phyloP scores from a whole-genome alignment of 2,888 invertebrate genomes.

The Drosophila crucigera region DNA sequence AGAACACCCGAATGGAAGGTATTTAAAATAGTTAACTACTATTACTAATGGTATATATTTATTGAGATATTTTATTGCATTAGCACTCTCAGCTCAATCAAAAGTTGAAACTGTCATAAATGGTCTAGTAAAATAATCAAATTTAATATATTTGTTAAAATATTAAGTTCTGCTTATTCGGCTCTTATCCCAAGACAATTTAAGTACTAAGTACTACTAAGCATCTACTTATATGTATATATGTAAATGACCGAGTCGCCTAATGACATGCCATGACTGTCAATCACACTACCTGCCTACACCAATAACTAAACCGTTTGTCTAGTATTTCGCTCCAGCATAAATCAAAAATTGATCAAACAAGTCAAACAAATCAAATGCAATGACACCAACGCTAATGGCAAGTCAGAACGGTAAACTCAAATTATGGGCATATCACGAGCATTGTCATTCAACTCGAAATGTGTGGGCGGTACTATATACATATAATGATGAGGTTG shows the following conservation, averaged over 20 bases:
- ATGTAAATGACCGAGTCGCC: slow-evolving; percentile 1
- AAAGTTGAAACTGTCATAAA: background rate
- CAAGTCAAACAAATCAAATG: slow-evolving; percentile 70
- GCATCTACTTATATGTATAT: background rate
- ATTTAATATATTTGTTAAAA: background rate
- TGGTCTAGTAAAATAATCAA: background rate
- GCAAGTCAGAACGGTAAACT: slow-evolving; percentile 27
- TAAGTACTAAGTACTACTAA: background rate
- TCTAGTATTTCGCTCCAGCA: slow-evolving; percentile 27
- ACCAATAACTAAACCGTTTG: slow-evolving; percentile 32
- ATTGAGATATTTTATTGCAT: no score
- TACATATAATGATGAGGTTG: slow-evolving; percentile 16
- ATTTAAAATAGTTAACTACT: background rate
- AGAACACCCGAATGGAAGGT: background rate
- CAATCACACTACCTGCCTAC: slow-evolving; percentile 2
- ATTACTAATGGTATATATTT: background rate
- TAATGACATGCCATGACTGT: slow-evolving; percentile 41
- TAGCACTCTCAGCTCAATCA: background rate
- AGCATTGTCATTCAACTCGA: slow-evolving; percentile 10
- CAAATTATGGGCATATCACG: slow-evolving; percentile 41
- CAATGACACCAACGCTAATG: slow-evolving; percentile 67
- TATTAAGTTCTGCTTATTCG: background rate
- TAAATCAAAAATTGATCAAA: slow-evolving; percentile 75
- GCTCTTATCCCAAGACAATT: background rate
- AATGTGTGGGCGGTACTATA: slow-evolving; percentile 6